Conservation (phyloP, 2,888 invertebrate species). For the Philopedon plagiatum region DNA sequence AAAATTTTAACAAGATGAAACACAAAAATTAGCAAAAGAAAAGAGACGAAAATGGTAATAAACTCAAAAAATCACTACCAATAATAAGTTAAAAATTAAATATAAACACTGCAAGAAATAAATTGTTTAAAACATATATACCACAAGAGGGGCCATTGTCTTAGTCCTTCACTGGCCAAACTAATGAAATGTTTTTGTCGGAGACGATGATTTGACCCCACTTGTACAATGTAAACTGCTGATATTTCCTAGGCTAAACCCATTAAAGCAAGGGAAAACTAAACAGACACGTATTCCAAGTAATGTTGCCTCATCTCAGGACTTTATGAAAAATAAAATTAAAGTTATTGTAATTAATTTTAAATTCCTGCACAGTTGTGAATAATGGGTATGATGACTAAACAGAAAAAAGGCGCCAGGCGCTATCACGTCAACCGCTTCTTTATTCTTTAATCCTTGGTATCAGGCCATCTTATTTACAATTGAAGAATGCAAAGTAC, state of each 20-base stretch:
- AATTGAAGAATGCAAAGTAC: conserved; percentile 89
- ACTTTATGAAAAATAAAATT: conserved; percentile 26
- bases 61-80: conserved; percentile 8
- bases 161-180: neutral
- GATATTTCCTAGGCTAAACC: neutral
- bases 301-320: conserved; percentile 28
- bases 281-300: neutral
- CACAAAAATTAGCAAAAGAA: conserved; percentile 27
- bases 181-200: neutral
- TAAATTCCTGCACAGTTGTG: conserved; percentile 20
- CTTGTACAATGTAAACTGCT: conserved; percentile 13
- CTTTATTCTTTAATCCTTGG: conserved; percentile 33
- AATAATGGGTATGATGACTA: conserved; percentile 29
- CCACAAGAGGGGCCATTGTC: conserved; percentile 19
- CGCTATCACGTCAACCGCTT: conserved; percentile 52
- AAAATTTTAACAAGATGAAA: conserved; percentile 48
- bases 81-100: neutral
- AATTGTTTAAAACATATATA: conserved; percentile 6
- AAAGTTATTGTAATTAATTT: conserved; percentile 19
- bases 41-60: neutral
- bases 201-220: conserved; percentile 2
- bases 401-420: conserved; percentile 51
- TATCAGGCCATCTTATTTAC: conserved; percentile 86
- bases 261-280: conserved; percentile 9
- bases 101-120: neutral